Evolutionary conservation across 1,140 invertebrate genomes (phyloP), one percentile per base, ranked within the genome.

Genomic region (Telenomus remus): DNA sequence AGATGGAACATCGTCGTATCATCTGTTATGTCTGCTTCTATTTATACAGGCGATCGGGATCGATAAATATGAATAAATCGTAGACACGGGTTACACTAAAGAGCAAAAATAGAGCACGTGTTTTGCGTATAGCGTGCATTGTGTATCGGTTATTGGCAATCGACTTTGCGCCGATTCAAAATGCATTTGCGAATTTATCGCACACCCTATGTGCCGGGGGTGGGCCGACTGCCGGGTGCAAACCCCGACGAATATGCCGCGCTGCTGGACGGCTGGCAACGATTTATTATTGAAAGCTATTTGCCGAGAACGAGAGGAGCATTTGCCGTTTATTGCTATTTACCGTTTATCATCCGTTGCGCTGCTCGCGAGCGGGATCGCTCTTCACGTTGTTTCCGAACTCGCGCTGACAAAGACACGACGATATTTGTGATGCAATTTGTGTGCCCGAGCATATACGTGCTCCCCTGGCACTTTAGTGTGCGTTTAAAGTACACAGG

Each of bases 221-320:
- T 59, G 70, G 53, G 2, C 27, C 44, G 50, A 33, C 43, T 37
- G 77, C 55, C 12, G 68, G 60, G 72, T 50, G 65, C 53, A 48
- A 66, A 59, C 57, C 65, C 61, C 66, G 65, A 77, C 78, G 74
- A 76, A 74, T 77, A 73, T 77, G 75, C 75, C 69, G 59, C 75
- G 69, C 69, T 60, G 55, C 60, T 66, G 72, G 78, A 73, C 73
- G 73, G 60, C 71, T 79, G 73, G 73, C 78, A 76, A 76, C 78
- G 78, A 79, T 79, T 76, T 79, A 79, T 79, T 79, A 79, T 79
- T 76, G 69, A 79, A 79, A 79, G 73, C 78, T 77, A 79, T 79
- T 79, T 79, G 74, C 78, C 70, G 78, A 79, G 78, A 79, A 79
- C 78, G 78, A 74, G 73, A 77, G 69, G 74, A 79, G 74, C 75